Base-by-base conservation (phyloP, 2,888 invertebrate genomes). In the Agrilus mali region DNA sequence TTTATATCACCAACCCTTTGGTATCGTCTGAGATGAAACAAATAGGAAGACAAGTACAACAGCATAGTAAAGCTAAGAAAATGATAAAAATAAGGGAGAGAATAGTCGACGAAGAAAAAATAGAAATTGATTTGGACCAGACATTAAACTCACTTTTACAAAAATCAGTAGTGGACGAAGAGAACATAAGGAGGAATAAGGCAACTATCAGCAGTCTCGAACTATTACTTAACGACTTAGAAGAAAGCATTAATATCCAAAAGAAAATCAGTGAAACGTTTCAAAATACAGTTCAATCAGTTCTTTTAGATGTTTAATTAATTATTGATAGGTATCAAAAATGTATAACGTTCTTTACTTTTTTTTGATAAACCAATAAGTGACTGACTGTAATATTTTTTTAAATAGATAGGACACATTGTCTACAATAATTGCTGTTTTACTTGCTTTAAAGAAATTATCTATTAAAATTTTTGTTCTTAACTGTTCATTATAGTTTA, bases 1-100 rank as follows among this genome's bases (percentile, higher is more conserved):
- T 80, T 64, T 78, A 76, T 57, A 41, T 64, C 8, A 56, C 55
- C 33, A 58, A 66, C 52, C 57, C 60, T 27, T 64, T 68, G 44
- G 67, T 76, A 51, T 63, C 69, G 46, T 65, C 67, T 44, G 57
- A 65, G 48, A 69, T 65, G 51, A 33, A 42, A 15, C 40, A 15
- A 12, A 38, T 33, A 5, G 22, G 40, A 41, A 33, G 35, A 45
- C 4, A 22, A 40, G 16, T 33, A 8, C 7, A 16, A 34, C 13
- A 16, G 31, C n/a, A n/a, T n/a, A n/a, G 17, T 34, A 5, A 49
- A 55, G 33, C 41, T 40, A 14, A 42, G 50, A 41, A 35, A 48
- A 17, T 27, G 40, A 16, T 17, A 41, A 41, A 42, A 45, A 27
- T 36, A 12, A 40, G 39, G 3, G 35, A 37, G 14, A 36, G 43